A percentile compares a stretch with the other conserved stretches of the same genome.
Conservation (phyloP, 1,140 invertebrate species). For the Oreohelix idahoensis region DNA sequence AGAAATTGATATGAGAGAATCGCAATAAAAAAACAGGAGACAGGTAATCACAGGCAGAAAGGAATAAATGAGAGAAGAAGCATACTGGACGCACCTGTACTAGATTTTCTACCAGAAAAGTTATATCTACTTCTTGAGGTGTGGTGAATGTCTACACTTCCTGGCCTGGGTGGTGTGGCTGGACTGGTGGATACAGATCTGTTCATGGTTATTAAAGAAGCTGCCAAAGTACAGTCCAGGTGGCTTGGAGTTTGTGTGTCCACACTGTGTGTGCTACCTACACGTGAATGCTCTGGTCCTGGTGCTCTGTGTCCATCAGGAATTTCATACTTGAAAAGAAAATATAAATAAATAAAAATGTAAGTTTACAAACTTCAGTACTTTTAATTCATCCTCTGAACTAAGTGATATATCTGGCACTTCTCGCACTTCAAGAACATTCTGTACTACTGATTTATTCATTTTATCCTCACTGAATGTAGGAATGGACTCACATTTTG, state of each 20-base stretch:
- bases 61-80: not conserved
- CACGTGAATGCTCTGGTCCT: slow-evolving; percentile 81
- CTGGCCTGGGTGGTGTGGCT: not conserved
- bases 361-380: too few relatives aligned
- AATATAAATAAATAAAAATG: too few relatives aligned
- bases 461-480: too few relatives aligned
- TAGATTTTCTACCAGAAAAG: slow-evolving; percentile 49
- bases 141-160: slow-evolving; percentile 46
- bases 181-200: slow-evolving; percentile 66
- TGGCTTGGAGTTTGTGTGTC: slow-evolving; percentile 87
- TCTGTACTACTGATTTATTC: too few relatives aligned
- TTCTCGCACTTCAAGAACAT: too few relatives aligned
- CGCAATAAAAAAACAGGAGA: too few relatives aligned
- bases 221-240: slow-evolving; percentile 52
- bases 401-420: too few relatives aligned
- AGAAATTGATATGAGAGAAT: too few relatives aligned
- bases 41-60: too few relatives aligned
- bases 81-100: slow-evolving; percentile 39
- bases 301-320: slow-evolving; percentile 89
- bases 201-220: slow-evolving; percentile 43
- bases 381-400: too few relatives aligned
- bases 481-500: too few relatives aligned
- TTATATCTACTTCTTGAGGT: slow-evolving; percentile 75
- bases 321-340: slow-evolving; percentile 54
- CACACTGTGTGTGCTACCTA: slow-evolving; percentile 79